Conservation (phyloP, 2,888 invertebrate species). For the Temnothorax unifasciatus region DNA sequence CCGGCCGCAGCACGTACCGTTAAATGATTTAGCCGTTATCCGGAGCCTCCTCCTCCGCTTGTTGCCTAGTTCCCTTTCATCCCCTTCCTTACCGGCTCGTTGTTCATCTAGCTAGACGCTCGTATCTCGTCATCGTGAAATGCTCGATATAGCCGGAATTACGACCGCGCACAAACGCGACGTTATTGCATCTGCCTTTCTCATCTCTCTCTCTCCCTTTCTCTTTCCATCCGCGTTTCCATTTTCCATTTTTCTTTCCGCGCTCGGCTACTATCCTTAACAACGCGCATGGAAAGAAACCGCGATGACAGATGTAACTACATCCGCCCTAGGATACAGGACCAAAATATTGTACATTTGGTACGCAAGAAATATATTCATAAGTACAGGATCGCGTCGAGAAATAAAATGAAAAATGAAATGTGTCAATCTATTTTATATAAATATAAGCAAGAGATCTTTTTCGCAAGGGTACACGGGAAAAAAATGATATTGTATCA, state of each 20-base stretch:
- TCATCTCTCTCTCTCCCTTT: not conserved
- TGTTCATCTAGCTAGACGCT: slow-evolving; percentile 53
- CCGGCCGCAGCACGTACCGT: slow-evolving; percentile 58
- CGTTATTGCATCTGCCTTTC: slow-evolving; percentile 44
- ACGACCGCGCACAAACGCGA: slow-evolving; percentile 48
- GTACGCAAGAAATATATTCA: not conserved
- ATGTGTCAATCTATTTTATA: not conserved
- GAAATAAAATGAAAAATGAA: not conserved
- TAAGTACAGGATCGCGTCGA: not conserved
- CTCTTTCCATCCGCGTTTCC: not conserved
- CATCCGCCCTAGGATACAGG: not conserved
- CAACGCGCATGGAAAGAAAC: slow-evolving; percentile 15
- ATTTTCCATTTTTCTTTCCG: slow-evolving; percentile 36
- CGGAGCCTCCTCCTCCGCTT: slow-evolving; percentile 41
- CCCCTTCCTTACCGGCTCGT: slow-evolving; percentile 56
- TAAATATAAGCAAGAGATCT: not conserved
- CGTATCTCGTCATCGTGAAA: slow-evolving; percentile 52
- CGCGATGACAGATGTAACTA: slow-evolving; percentile 20
- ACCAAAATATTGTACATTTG: slow-evolving; percentile 15
- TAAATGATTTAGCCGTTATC: slow-evolving; percentile 64
- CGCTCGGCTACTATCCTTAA: not conserved
- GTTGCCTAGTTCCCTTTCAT: slow-evolving; percentile 47
- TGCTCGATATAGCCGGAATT: slow-evolving; percentile 53
- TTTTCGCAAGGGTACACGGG: too few relatives aligned
- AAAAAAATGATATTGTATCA: too few relatives aligned